These are phyloP conservation scores for Orthonychiurus folsomi DNA, from an alignment of 2,888 invertebrate species.

Conservation along the genomic window DNA sequence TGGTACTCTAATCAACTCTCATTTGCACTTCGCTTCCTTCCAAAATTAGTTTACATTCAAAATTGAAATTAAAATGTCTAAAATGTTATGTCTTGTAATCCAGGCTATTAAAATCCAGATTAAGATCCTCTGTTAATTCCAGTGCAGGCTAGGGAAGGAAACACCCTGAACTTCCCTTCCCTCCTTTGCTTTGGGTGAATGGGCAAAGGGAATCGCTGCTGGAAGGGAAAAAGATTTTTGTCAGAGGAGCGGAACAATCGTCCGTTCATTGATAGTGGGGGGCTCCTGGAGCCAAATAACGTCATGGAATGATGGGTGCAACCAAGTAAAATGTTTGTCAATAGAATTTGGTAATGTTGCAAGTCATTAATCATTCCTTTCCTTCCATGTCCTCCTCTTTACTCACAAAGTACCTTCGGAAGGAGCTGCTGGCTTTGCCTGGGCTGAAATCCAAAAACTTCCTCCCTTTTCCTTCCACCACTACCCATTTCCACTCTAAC, in stretches of 20 bases:
- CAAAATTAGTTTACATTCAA: too few relatives aligned
- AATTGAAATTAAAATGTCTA: too few relatives aligned
- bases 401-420: background rate
- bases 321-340: constrained; percentile 41
- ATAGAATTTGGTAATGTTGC: constrained; percentile 41
- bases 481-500: constrained; percentile 3
- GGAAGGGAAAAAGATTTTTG: background rate
- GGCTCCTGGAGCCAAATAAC: constrained; percentile 20
- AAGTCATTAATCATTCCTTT: constrained; percentile 41
- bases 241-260: constrained; percentile 1
- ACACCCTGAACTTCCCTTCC: too few relatives aligned
- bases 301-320: constrained; percentile 40
- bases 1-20: too few relatives aligned
- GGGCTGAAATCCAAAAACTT: constrained; percentile 3
- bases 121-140: too few relatives aligned
- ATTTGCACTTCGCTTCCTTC: too few relatives aligned
- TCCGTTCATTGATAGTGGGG: background rate
- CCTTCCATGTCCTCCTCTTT: constrained; percentile 20
- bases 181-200: too few relatives aligned
- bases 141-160: too few relatives aligned
- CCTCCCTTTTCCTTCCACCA: constrained; percentile 4
- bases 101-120: too few relatives aligned
- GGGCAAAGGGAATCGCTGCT: background rate
- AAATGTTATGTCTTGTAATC: too few relatives aligned
- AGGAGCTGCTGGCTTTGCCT: background rate